Conservation (phyloP, 2,797 vertebrate genomes). For the Okamejei kenojei region DNA sequence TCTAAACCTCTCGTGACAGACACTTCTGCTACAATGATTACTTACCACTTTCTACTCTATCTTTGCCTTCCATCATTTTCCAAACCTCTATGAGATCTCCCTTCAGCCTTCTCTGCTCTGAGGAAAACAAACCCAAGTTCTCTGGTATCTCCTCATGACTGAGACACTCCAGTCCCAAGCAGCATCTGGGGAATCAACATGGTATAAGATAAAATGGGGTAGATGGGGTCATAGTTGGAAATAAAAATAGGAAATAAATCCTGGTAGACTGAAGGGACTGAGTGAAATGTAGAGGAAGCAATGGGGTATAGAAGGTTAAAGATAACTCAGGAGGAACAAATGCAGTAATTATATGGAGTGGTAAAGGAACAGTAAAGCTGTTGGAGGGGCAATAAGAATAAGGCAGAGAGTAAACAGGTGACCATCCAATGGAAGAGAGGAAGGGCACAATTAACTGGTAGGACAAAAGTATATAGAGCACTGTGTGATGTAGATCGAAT, state of each 20-base stretch:
- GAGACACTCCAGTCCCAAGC: too few relatives aligned
- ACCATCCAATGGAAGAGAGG: background rate
- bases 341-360: too few relatives aligned
- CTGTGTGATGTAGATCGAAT: background rate
- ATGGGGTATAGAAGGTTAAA: background rate
- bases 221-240: background rate
- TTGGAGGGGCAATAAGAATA: background rate
- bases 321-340: background rate
- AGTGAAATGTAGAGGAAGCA: background rate
- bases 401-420: background rate
- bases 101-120: too few relatives aligned
- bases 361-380: background rate
- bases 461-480: background rate
- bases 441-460: background rate
- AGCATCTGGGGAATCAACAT: background rate
- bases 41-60: too few relatives aligned
- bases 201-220: background rate
- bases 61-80: too few relatives aligned
- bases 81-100: too few relatives aligned
- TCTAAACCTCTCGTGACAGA: too few relatives aligned
- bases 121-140: too few relatives aligned
- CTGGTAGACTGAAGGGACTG: background rate
- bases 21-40: too few relatives aligned
- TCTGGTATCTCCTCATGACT: too few relatives aligned
- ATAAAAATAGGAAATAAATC: background rate